Evolutionary conservation across 1,140 invertebrate species (phyloP).

Genomic region (Drosophila santomea): DNA sequence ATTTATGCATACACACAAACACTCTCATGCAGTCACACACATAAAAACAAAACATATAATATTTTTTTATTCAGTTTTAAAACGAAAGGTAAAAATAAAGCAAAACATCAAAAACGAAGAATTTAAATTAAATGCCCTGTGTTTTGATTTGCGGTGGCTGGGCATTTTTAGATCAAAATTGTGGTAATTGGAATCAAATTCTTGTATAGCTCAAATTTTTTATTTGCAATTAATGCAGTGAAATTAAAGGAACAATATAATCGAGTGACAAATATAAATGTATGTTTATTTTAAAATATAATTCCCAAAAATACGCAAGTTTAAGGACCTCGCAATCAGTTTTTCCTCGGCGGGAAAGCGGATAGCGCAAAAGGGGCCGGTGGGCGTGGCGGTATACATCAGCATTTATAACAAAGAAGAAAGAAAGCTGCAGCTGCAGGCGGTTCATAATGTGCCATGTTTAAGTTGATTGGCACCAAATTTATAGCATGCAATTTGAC

Average conservation of each 20-base stretch:
- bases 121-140: constrained; percentile 62
- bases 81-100: constrained; percentile 53
- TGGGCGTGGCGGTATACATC: constrained; percentile 10
- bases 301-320: too few relatives aligned
- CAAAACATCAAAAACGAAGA: constrained; percentile 48
- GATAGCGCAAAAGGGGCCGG: not conserved
- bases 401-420: constrained; percentile 19
- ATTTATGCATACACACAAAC: constrained; percentile 55
- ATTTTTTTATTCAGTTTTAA: constrained; percentile 65
- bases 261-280: too few relatives aligned
- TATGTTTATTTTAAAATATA: too few relatives aligned
- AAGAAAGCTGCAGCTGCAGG: constrained; percentile 22
- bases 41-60: constrained; percentile 54
- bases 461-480: constrained; percentile 80
- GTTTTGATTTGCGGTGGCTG: constrained; percentile 44
- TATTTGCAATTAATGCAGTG: too few relatives aligned
- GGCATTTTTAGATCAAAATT: not conserved
- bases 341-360: not conserved
- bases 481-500: constrained; percentile 83
- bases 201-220: too few relatives aligned
- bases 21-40: constrained; percentile 26
- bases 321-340: not conserved
- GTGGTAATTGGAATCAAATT: not conserved
- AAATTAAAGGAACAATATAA: too few relatives aligned
- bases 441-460: constrained; percentile 68